Conservation (phyloP, 2,113 vertebrate genomes). For the Pedetes capensis region DNA sequence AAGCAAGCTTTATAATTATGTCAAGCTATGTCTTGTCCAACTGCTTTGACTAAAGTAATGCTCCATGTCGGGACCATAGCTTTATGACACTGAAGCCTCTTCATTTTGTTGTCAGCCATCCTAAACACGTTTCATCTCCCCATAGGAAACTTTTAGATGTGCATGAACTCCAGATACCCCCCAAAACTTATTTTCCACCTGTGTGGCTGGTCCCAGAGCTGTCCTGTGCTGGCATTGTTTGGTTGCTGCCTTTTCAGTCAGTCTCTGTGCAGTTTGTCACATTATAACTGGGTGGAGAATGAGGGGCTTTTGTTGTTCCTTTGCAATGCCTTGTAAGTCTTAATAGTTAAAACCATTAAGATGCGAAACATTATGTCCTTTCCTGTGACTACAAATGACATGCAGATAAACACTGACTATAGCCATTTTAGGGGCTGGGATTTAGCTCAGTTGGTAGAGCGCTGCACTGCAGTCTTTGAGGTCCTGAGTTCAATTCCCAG, state of each 20-base stretch:
- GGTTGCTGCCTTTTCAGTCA: neutral
- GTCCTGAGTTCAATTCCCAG: too few relatives aligned
- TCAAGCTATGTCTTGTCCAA: neutral
- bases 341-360: neutral
- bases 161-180: neutral
- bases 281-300: neutral
- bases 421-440: too few relatives aligned
- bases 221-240: neutral
- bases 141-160: neutral
- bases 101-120: neutral
- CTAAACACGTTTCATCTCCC: slow-evolving; percentile 5
- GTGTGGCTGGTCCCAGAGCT: neutral
- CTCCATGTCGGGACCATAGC: neutral
- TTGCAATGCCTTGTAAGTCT: neutral
- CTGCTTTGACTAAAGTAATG: neutral
- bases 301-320: neutral
- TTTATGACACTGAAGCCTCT: neutral
- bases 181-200: neutral
- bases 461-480: too few relatives aligned
- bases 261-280: neutral
- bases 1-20: neutral
- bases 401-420: neutral
- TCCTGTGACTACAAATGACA: neutral
- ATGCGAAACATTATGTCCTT: neutral
- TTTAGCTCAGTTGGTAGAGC: too few relatives aligned